These are phyloP conservation scores for Eustalomyia histrio DNA, from an alignment of 2,888 invertebrate species.

Conservation along the genomic window DNA sequence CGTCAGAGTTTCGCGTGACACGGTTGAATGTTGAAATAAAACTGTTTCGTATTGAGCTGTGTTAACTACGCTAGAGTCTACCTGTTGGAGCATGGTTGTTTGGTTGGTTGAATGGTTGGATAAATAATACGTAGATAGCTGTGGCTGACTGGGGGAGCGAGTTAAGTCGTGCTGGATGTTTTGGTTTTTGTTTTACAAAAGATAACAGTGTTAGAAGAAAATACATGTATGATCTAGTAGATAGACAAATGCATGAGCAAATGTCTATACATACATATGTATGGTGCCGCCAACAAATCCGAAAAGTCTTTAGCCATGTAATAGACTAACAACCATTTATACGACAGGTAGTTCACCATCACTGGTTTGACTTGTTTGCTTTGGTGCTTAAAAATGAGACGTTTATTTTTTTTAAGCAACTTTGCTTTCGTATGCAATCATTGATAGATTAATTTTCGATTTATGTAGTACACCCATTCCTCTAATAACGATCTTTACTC, in stretches of 20 bases:
- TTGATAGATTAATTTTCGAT: not conserved
- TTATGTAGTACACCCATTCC: no score
- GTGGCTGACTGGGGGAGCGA: slow-evolving; percentile 40
- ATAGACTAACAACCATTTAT: slow-evolving; percentile 10
- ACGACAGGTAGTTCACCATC: slow-evolving; percentile 36
- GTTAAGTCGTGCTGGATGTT: slow-evolving; percentile 7
- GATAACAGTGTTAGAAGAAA: slow-evolving; percentile 6
- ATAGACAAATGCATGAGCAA: not conserved
- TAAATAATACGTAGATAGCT: slow-evolving; percentile 18
- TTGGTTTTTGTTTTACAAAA: not conserved
- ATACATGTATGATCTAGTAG: slow-evolving; percentile 25
- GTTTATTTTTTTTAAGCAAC: not conserved
- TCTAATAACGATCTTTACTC: no score
- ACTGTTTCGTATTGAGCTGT: slow-evolving; percentile 50
- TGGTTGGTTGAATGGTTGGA: slow-evolving; percentile 29
- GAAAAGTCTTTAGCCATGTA: not conserved
- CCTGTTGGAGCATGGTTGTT: slow-evolving; percentile 33
- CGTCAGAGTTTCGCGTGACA: slow-evolving; percentile 45
- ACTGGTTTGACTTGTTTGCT: slow-evolving; percentile 50
- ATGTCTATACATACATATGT: slow-evolving; percentile 5
- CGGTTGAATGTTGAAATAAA: slow-evolving; percentile 54
- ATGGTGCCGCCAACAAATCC: slow-evolving; percentile 22
- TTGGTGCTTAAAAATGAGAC: not conserved
- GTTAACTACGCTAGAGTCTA: slow-evolving; percentile 42
- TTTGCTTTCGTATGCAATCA: not conserved